Evolutionary conservation across 2,888 invertebrate species (phyloP), one percentile per base, ranked within the genome.

Genomic region (Megaustenia siamemsis): DNA sequence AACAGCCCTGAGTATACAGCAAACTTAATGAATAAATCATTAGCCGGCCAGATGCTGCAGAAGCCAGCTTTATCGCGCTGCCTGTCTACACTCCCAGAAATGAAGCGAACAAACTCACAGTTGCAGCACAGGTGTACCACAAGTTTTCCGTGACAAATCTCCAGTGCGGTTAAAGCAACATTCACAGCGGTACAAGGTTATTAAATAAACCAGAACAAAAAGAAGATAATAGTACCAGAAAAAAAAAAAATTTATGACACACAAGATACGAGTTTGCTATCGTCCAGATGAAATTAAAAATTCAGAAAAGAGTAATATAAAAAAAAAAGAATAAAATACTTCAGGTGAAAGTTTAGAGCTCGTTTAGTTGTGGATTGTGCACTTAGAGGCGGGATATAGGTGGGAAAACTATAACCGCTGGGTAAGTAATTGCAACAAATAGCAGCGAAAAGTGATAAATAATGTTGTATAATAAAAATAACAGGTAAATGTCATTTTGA

Each of bases 41-140:
- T 73, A 28, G 3, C n/a, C 28, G 15, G 10, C 18, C 69, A 40
- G 69, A 69, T 38, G 69, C 4, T 15, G 40, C 21, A 24, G 21
- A 40, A 10, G 0, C 15, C 10, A 73, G 45, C n/a, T 45, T n/a
- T 28, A 73, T 45, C 71, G 45, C 45, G 28, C 71, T 28, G n/a
- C 45, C 71, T 43, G 28, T 73, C 45, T 28, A 73, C 43, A 73
- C 45, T 32, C 32, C 12, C n/a, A n/a, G 71, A 45, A 43, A 73
- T 45, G 71, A 73, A 28, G 71, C 71, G n/a, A n/a, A 45, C 45
- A 73, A 12, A 28, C 15, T 28, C 1, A 15, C n/a, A 68, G 45
- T 45, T 28, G 45, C 43, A 73, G 45, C 43, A 73, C 71, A 73
- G 71, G 71, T 73, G 71, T 28, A 73, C n/a, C n/a, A n/a, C n/a